Evolutionary conservation across 2,797 vertebrate species (phyloP).

Genomic region (Luscinia megarhynchos): DNA sequence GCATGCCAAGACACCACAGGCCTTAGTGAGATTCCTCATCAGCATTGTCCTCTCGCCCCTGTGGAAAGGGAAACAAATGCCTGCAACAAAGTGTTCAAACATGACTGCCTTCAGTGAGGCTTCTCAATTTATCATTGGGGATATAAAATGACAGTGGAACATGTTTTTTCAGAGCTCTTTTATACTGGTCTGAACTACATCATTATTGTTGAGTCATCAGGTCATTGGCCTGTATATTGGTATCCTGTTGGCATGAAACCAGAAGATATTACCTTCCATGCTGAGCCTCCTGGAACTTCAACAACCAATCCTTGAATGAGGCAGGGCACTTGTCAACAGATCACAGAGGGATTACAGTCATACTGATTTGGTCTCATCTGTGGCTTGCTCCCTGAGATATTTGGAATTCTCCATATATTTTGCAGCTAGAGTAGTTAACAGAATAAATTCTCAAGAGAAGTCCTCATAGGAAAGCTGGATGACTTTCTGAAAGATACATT

Average conservation of each 20-base stretch:
- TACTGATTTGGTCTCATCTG: background rate
- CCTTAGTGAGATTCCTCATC: background rate
- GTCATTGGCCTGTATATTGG: background rate
- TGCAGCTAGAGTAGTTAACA: background rate
- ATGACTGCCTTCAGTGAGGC: background rate
- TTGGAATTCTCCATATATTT: background rate
- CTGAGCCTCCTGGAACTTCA: background rate
- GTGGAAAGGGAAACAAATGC: background rate
- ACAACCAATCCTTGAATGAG: background rate
- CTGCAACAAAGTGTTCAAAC: background rate
- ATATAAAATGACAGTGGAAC: background rate
- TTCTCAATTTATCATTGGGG: background rate
- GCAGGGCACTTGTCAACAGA: background rate
- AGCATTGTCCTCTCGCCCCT: background rate
- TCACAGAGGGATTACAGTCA: background rate
- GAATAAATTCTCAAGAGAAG: background rate
- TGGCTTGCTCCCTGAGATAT: background rate
- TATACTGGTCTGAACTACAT: background rate
- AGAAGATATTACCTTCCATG: background rate
- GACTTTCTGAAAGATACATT: background rate
- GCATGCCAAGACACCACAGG: background rate
- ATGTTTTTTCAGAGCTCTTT: background rate
- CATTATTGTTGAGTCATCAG: constrained; percentile 3
- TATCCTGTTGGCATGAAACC: background rate
- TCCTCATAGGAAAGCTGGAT: background rate